Conservation (phyloP, 2,888 invertebrate genomes). For the Nebria brevicollis region DNA sequence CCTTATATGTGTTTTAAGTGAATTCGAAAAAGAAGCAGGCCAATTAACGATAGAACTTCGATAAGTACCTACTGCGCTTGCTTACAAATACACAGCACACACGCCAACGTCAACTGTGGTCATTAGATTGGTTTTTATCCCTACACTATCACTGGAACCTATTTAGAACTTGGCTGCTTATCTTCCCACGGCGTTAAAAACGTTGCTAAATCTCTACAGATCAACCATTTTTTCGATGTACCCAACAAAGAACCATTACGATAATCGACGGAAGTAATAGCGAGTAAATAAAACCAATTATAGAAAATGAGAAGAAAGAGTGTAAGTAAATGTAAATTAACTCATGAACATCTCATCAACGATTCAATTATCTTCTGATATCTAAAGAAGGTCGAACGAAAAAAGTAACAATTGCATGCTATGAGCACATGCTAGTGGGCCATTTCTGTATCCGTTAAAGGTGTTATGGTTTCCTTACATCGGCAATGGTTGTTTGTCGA, state of each 20-base stretch:
- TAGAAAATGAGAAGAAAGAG: too few relatives aligned
- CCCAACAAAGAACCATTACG: too few relatives aligned
- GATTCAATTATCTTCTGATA: background rate
- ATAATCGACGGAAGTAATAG: too few relatives aligned
- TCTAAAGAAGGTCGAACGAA: background rate
- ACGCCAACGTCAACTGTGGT: background rate
- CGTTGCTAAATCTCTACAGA: background rate
- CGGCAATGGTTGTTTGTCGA: background rate
- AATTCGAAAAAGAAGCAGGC: slow-evolving; percentile 11
- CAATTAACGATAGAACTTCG: slow-evolving; percentile 13
- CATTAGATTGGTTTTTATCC: slow-evolving; percentile 9
- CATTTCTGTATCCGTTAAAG: slow-evolving; percentile 29
- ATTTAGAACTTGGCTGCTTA: background rate
- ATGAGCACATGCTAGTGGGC: slow-evolving; percentile 3
- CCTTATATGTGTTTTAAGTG: slow-evolving; percentile 21
- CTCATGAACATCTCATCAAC: background rate
- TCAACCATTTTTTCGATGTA: background rate
- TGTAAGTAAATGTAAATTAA: background rate
- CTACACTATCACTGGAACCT: background rate
- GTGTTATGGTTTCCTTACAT: slow-evolving; percentile 25
- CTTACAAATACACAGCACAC: slow-evolving; percentile 6
- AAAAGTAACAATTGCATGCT: slow-evolving; percentile 13
- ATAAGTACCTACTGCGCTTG: slow-evolving; percentile 4
- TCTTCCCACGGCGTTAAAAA: background rate
- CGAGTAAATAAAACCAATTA: too few relatives aligned